Evolutionary conservation across 2,113 vertebrate species (phyloP), one percentile per base, ranked within the genome.

Genomic region (Orientallactaga bullata): DNA sequence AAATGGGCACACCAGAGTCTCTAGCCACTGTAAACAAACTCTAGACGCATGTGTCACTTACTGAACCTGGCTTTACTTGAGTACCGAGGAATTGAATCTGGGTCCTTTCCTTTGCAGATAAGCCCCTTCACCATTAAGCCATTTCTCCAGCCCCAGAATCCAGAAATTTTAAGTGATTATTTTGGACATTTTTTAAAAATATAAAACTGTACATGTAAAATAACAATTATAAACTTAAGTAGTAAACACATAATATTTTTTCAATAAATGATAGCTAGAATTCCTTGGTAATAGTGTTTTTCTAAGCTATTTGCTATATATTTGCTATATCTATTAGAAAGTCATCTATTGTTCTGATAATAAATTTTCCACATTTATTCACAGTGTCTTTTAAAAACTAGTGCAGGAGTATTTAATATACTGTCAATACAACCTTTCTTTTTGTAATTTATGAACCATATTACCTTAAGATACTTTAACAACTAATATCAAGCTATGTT

Each of bases 121-220:
- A 47, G 42, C 42, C 5, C 42, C 42, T 47, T 47, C 42, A 47
- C 42, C 42, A 47, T 47, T 47, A 47, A 47, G 42, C 42, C 5
- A 47, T 47, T 47, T 47, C 42, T 47, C 42, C 42, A 47, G 42
- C 42, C 42, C 42, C 42, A 60, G 76, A 86, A 95, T 55, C 30
- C 55, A 92, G 42, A 91, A 80, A 93, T 63, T 87, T 72, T 78
- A 89, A 66, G 83, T 69, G 26, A 94, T 89, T 93, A 78, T 23
- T 73, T 35, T 60, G 81, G 21, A 24, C n/a, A 60, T 81, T 89
- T 89, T 89, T 92, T 84, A 23, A 68, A 63, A 42, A 93, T 92
- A 51, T 60, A 69, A 61, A 94, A 61, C 28, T 76, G 93, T 81
- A 32, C 42, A 90, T 88, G 26, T 58, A 81, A 89, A 91, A 92